Percentiles rank a stretch among this genome's conserved stretches.
Evolutionary conservation across 2,888 invertebrate species (phyloP).

Genomic region (Drosophila recens): DNA sequence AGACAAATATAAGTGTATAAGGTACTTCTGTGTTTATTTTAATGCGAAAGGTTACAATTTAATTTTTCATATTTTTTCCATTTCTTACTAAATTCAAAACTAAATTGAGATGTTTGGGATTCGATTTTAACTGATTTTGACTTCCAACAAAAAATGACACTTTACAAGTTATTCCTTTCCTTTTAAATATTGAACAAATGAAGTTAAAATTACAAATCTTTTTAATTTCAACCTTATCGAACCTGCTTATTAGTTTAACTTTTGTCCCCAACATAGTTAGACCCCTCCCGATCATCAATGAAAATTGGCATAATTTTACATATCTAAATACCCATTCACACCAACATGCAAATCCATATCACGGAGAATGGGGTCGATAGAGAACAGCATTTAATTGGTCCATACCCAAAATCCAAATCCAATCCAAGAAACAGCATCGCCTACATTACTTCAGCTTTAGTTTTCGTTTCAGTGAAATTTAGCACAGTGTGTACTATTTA

Average conservation of each 20-base stretch:
- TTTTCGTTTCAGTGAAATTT: conserved; percentile 11
- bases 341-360: conserved; percentile 23
- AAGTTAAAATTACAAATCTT: not conserved
- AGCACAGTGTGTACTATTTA: conserved; percentile 34
- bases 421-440: conserved; percentile 14
- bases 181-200: conserved; percentile 9
- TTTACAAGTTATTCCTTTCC: not conserved
- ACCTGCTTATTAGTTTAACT: conserved; percentile 15
- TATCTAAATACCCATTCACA: conserved; percentile 32
- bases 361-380: conserved; percentile 34
- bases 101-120: conserved; percentile 12
- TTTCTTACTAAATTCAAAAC: conserved; percentile 18
- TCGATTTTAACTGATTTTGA: conserved; percentile 1
- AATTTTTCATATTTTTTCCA: conserved; percentile 33
- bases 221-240: not conserved
- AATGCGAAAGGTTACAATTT: conserved; percentile 19
- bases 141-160: conserved; percentile 1
- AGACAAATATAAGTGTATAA: conserved; percentile 45
- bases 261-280: conserved; percentile 24
- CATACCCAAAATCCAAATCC: conserved; percentile 23
- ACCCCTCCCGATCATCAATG: conserved; percentile 19
- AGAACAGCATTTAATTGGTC: conserved; percentile 47
- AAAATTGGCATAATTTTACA: conserved; percentile 43
- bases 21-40: conserved; percentile 49
- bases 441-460: conserved; percentile 4